Conservation (phyloP, 2,888 invertebrate species). For the Agriopis aurantiaria region DNA sequence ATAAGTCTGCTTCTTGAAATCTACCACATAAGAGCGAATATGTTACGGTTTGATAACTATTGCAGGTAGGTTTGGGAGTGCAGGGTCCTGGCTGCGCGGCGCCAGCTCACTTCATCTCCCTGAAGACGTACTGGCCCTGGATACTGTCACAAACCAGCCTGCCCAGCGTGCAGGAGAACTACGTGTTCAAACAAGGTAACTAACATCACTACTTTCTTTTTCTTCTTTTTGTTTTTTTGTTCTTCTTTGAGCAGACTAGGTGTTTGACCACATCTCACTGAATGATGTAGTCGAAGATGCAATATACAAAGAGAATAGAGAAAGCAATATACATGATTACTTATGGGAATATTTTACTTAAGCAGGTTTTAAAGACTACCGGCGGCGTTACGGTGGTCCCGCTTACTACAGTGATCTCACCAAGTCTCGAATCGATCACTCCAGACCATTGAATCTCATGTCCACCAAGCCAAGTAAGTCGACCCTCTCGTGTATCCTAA, state of each 20-base stretch:
- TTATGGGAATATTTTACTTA: background rate
- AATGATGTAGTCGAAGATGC: too few relatives aligned
- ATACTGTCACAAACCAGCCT: background rate
- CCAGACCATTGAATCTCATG: background rate
- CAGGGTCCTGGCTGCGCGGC: background rate
- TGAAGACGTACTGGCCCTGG: slow-evolving; percentile 1
- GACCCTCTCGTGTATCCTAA: too few relatives aligned
- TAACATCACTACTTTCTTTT: too few relatives aligned
- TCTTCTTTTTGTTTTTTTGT: too few relatives aligned
- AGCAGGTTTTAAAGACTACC: background rate
- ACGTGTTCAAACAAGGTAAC: background rate
- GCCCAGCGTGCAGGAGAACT: background rate
- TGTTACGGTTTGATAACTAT: background rate
- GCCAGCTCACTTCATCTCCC: background rate
- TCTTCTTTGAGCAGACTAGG: too few relatives aligned
- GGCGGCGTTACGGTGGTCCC: background rate
- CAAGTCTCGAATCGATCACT: background rate
- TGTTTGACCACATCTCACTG: too few relatives aligned
- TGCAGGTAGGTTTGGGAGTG: background rate
- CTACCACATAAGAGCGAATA: background rate
- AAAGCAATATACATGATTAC: background rate
- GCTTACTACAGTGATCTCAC: background rate
- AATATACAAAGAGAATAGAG: too few relatives aligned
- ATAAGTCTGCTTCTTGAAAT: too few relatives aligned
- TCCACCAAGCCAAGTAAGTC: background rate